Conservation (phyloP, 2,888 invertebrate genomes). For the Elysia crispata region DNA sequence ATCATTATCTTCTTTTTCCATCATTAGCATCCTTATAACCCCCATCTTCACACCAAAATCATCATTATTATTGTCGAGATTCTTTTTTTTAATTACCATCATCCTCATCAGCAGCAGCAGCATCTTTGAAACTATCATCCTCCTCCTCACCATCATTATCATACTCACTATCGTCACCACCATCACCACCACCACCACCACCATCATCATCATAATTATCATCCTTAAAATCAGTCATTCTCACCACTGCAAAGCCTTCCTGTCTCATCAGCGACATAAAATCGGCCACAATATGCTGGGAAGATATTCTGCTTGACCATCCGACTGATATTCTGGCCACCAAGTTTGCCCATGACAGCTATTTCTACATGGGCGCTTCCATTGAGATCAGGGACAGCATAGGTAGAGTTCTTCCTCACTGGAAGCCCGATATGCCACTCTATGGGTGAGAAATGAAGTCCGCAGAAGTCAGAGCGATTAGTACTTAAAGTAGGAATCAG, state of each 20-base stretch:
- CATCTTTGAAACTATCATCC: no score
- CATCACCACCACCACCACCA: not conserved
- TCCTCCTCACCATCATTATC: no score
- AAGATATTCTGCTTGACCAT: conserved; percentile 77
- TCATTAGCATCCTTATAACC: no score
- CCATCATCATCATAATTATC: not conserved
- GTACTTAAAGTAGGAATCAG: no score
- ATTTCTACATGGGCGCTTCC: conserved; percentile 79
- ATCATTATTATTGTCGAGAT: no score
- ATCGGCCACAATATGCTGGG: no score
- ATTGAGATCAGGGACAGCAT: conserved; percentile 78
- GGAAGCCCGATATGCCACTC: conserved; percentile 76
- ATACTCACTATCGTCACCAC: not conserved
- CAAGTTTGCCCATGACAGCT: conserved; percentile 79
- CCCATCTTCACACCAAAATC: no score
- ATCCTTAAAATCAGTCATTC: not conserved
- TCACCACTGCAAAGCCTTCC: not conserved
- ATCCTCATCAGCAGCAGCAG: no score
- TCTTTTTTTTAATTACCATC: no score
- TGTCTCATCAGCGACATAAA: not conserved
- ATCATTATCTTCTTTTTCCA: no score
- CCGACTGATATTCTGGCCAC: conserved; percentile 79
- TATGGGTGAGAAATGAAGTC: conserved; percentile 78
- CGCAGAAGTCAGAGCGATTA: no score
- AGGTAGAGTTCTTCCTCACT: conserved; percentile 77